Conservation (phyloP, 2,888 invertebrate species). For the Rhagonycha fulva region DNA sequence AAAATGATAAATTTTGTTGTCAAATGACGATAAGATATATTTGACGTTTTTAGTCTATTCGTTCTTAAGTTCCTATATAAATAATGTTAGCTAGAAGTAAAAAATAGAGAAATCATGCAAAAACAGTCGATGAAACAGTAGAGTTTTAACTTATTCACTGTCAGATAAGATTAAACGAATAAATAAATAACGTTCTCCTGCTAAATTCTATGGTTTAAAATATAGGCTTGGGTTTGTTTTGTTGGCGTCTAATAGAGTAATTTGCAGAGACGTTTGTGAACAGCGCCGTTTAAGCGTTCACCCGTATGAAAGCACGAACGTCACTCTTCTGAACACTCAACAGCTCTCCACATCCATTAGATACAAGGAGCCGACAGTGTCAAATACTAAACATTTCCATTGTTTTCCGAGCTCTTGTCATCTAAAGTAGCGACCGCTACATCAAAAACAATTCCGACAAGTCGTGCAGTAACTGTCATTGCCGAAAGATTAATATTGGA, state of each 20-base stretch:
- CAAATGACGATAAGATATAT: not conserved
- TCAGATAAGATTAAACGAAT: conserved; percentile 26
- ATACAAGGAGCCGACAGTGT: conserved; percentile 37
- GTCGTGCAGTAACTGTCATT: conserved; percentile 26
- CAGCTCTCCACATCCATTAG: conserved; percentile 39
- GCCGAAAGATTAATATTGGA: conserved; percentile 19
- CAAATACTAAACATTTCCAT: conserved; percentile 41
- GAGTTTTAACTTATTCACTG: conserved; percentile 18
- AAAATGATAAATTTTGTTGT: not conserved
- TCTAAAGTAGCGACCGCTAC: conserved; percentile 31
- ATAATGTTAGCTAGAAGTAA: conserved; percentile 9
- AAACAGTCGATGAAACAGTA: conserved; percentile 16
- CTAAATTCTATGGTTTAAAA: conserved; percentile 2
- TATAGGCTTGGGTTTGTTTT: conserved; percentile 15
- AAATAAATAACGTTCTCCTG: conserved; percentile 21
- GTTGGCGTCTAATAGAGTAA: conserved; percentile 17
- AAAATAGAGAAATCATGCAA: conserved; percentile 19
- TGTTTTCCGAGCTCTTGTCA: conserved; percentile 33
- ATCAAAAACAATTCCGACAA: conserved; percentile 27
- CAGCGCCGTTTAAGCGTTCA: conserved; percentile 12
- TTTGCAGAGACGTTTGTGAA: conserved; percentile 22
- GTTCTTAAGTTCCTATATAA: not conserved
- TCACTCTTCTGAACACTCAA: conserved; percentile 32
- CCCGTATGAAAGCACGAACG: conserved; percentile 14
- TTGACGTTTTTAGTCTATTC: not conserved